Conservation (phyloP, 2,113 vertebrate genomes). For the Plotosus lineatus region DNA sequence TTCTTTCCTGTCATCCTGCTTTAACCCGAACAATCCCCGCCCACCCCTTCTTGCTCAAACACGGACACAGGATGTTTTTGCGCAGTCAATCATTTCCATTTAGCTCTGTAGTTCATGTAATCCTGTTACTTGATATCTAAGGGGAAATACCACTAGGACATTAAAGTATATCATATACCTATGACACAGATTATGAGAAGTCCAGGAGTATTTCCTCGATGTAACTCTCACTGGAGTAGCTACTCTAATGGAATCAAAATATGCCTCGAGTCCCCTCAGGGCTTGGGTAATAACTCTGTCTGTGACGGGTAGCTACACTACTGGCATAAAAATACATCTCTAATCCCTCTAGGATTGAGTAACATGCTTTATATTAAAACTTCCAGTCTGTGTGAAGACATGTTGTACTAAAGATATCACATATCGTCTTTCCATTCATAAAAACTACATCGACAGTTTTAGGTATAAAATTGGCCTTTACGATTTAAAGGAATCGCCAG, state of each 20-base stretch:
- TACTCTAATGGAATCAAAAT: not conserved
- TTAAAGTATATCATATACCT: constrained; percentile 25
- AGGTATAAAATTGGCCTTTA: constrained; percentile 35
- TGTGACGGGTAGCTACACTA: not conserved
- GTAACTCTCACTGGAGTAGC: constrained; percentile 3
- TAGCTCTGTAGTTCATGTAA: constrained; percentile 15
- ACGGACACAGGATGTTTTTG: constrained; percentile 39
- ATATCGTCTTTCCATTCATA: constrained; percentile 48
- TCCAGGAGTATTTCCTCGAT: constrained; percentile 9
- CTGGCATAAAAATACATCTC: not conserved
- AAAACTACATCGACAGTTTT: constrained; percentile 42
- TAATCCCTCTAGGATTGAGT: constrained; percentile 18
- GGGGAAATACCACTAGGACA: constrained; percentile 18
- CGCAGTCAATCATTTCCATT: constrained; percentile 1
- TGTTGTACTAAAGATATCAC: constrained; percentile 24
- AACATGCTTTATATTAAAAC: constrained; percentile 26
- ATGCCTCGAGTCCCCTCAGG: constrained; percentile 14
- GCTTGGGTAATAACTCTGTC: constrained; percentile 4
- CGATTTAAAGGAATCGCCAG: constrained; percentile 37
- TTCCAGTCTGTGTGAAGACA: not conserved
- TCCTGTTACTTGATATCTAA: constrained; percentile 33
- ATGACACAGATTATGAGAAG: not conserved
- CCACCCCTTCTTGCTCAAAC: constrained; percentile 17
- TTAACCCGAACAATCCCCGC: not conserved
- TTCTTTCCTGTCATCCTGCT: constrained; percentile 21